Base-by-base conservation (phyloP, 1,140 invertebrate species). In the Sweltsa coloradensis region DNA sequence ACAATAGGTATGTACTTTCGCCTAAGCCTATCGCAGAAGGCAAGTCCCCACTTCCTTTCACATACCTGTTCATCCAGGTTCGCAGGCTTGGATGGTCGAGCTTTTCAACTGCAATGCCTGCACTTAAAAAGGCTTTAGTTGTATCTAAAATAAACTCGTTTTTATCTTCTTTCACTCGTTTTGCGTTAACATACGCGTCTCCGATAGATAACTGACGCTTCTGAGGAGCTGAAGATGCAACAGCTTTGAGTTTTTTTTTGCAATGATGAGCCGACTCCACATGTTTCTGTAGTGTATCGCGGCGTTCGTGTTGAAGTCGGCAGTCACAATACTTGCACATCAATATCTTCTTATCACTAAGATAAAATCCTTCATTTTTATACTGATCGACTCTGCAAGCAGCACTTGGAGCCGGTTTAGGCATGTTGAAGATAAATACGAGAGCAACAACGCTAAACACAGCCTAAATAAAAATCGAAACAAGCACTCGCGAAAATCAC, bases 291-390 rank as follows among this genome's bases (percentile, higher is more conserved):
- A 37, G 23, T 37, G 36, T 37, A n/a, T 37, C 36, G 18, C 23
- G 7, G 23, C 36, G 36, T 22, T 37, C 36, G 23, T 37, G 36
- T 37, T 37, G 16, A 16, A 3, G 23, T 16, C 36, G 11, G 11
- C 36, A 37, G 23, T 37, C 36, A n/a, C n/a, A 37, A 22, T 37
- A 37, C 23, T 37, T 37, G 36, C 36, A 37, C 36, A 37, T 37
- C 36, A 37, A 3, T 37, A 37, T 37, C 23, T 37, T 37, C 23
- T 22, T 22, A 37, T 37, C 36, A 37, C 23, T 37, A 37, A 37
- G 16, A 37, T 19, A 37, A 37, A 37, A 37, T 37, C 36, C 36
- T 37, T 37, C 36, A 37, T 22, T 37, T 37, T 37, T 37, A 37
- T 19, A 37, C 23, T 37, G 7, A 4, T 22, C 23, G 18, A 22